Percentiles rank a stretch among this genome's conserved stretches.
Conservation (phyloP, 2,797 vertebrate species). For the Otolemur crassicaudatus region DNA sequence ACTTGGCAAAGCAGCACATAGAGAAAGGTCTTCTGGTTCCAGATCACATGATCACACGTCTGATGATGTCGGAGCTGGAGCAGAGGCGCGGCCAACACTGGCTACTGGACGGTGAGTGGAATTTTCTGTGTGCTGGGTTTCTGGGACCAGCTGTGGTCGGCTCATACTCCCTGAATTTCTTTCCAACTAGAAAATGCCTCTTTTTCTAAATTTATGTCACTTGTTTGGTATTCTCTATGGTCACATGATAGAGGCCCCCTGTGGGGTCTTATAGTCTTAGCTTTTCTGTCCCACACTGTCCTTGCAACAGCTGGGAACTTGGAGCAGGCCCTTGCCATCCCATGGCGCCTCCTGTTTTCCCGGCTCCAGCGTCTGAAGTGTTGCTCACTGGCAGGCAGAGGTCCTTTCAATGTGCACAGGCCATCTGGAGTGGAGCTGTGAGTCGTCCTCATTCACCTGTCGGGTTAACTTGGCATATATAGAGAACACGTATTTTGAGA, state of each 20-base stretch:
- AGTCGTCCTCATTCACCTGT: neutral
- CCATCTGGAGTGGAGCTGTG: neutral
- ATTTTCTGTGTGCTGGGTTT: neutral
- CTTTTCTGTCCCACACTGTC: neutral
- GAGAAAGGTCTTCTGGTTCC: slow-evolving; percentile 94
- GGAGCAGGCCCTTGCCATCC: neutral
- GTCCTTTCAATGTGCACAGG: neutral
- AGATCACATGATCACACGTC: slow-evolving; percentile 93
- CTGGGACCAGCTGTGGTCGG: neutral
- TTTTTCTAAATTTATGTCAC: neutral
- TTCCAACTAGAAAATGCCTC: neutral
- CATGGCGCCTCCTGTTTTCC: neutral
- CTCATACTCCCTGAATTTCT: neutral
- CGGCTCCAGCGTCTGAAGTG: neutral
- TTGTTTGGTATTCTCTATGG: neutral
- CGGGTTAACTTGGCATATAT: neutral
- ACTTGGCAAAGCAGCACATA: slow-evolving; percentile 93
- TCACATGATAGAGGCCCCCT: neutral
- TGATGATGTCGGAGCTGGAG: slow-evolving; percentile 94
- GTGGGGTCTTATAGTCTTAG: neutral
- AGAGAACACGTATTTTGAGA: neutral
- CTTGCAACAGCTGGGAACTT: neutral
- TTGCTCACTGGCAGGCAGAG: neutral
- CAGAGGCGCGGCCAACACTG: slow-evolving; percentile 92
- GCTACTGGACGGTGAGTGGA: slow-evolving; percentile 94